These are phyloP conservation scores for Tadarida brasiliensis DNA, from an alignment of 2,797 vertebrate species.

Conservation along the genomic window DNA sequence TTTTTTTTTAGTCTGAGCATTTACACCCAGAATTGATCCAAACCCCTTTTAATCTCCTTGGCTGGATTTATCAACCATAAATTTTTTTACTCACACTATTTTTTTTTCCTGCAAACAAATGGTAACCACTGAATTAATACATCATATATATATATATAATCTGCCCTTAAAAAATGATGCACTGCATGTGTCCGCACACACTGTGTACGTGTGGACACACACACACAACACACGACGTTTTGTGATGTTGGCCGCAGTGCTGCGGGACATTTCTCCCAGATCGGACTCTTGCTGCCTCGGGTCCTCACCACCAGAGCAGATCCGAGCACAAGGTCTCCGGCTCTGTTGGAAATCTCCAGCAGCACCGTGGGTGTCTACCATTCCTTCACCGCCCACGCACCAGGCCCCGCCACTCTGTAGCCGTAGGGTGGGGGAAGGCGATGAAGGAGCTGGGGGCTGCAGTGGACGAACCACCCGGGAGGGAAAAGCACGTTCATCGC, in stretches of 20 bases:
- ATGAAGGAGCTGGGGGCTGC: conserved; percentile 13
- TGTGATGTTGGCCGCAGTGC: conserved; percentile 67
- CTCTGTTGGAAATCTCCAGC: conserved; percentile 73
- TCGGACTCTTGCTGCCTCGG: conserved; percentile 32
- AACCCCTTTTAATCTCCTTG: conserved; percentile 88
- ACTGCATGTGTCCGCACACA: not conserved
- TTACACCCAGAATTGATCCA: conserved; percentile 93
- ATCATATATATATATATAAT: conserved; percentile 81
- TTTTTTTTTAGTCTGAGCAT: conserved; percentile 96
- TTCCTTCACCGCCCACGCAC: conserved; percentile 37
- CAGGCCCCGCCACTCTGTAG: conserved; percentile 51
- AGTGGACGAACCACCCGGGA: conserved; percentile 30
- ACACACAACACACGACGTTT: conserved; percentile 10
- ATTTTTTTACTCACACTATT: conserved; percentile 90
- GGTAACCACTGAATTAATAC: conserved; percentile 88
- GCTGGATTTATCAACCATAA: conserved; percentile 87
- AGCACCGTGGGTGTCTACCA: conserved; percentile 64
- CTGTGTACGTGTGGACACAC: not conserved
- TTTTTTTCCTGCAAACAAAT: conserved; percentile 89
- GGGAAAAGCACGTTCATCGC: not conserved
- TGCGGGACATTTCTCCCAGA: conserved; percentile 70
- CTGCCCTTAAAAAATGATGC: conserved; percentile 75
- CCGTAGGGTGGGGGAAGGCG: not conserved
- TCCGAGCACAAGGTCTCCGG: conserved; percentile 33
- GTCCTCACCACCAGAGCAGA: conserved; percentile 38